Percentiles rank a stretch among this genome's conserved stretches.
These are phyloP conservation scores for Caenorhabditis sp. DNA, from an alignment of 2,888 invertebrate species.

Conservation along the genomic window DNA sequence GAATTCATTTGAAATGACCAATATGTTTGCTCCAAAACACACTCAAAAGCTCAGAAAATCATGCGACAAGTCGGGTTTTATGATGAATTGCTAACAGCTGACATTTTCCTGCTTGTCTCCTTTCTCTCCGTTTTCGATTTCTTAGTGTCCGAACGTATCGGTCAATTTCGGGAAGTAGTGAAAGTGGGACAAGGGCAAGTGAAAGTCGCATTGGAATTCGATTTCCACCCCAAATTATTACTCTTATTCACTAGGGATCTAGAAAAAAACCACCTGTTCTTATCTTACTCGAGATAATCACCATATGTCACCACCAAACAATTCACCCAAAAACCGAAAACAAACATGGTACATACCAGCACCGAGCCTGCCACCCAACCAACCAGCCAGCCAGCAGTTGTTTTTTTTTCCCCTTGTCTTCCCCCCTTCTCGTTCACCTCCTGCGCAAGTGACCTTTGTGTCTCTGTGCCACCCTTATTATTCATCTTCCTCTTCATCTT, in stretches of 20 bases:
- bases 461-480: not conserved
- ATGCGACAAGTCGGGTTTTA: too few relatives aligned
- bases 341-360: conserved; percentile 1
- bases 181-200: not conserved
- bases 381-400: not conserved
- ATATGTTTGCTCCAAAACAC: too few relatives aligned
- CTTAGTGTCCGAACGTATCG: not conserved
- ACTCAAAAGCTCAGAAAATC: too few relatives aligned
- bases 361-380: not conserved
- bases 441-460: not conserved
- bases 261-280: too few relatives aligned
- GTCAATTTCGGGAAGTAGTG: not conserved
- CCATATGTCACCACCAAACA: not conserved
- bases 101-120: too few relatives aligned
- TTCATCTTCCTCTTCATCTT: not conserved
- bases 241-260: too few relatives aligned
- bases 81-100: conserved; percentile 2
- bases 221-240: too few relatives aligned
- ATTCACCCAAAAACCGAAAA: not conserved
- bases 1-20: not conserved
- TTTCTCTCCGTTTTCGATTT: not conserved
- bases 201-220: too few relatives aligned
- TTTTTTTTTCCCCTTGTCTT: not conserved
- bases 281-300: not conserved
- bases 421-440: too few relatives aligned